phyloP scores from a whole-genome alignment of 2,888 invertebrate genomes.

The Hemithea aestivaria region DNA sequence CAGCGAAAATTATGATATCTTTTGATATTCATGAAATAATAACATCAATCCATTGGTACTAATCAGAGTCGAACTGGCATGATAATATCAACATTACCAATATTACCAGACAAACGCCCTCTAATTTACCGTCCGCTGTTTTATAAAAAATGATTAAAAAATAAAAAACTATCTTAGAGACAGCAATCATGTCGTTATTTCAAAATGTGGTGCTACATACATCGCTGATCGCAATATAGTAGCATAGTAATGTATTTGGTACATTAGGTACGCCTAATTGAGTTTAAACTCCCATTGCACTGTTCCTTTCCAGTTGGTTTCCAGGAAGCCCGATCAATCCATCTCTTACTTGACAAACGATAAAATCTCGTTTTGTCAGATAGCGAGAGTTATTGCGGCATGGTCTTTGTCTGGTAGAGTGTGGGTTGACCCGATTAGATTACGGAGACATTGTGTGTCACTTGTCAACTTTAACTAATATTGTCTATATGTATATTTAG shows the following conservation, averaged over 20 bases:
- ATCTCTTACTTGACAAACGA: conserved; percentile 5
- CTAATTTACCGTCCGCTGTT: too few relatives aligned
- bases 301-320: conserved; percentile 10
- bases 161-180: too few relatives aligned
- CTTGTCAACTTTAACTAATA: conserved; percentile 50
- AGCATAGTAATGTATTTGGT: not conserved
- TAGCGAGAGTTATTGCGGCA: conserved; percentile 25
- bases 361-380: conserved; percentile 14
- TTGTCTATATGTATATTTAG: conserved; percentile 36
- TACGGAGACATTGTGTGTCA: conserved; percentile 60
- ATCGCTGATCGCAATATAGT: not conserved
- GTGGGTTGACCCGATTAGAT: conserved; percentile 58
- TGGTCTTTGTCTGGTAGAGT: conserved; percentile 32
- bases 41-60: too few relatives aligned
- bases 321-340: conserved; percentile 15
- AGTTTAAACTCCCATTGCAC: conserved; percentile 4
- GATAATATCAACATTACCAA: too few relatives aligned
- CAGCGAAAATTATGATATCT: too few relatives aligned
- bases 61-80: too few relatives aligned
- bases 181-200: not conserved
- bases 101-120: too few relatives aligned
- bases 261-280: not conserved
- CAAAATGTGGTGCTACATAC: not conserved
- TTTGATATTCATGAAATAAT: too few relatives aligned
- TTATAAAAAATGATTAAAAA: too few relatives aligned